Percentiles rank a stretch among this genome's conserved stretches.
Conservation (phyloP, 2,888 invertebrate genomes). For the Pantelozetes paolii region DNA sequence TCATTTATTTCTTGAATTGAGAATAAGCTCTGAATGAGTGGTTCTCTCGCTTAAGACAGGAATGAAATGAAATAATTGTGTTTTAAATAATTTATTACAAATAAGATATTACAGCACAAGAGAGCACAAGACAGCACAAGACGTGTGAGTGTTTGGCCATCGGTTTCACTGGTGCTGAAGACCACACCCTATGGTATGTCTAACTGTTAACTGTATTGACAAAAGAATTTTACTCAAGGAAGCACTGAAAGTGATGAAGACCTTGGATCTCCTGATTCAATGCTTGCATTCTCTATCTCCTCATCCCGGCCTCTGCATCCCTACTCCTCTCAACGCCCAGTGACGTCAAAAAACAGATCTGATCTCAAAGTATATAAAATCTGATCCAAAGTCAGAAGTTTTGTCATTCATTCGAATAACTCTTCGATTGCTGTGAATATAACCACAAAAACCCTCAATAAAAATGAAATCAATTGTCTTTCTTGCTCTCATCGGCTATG, state of each 20-base stretch:
- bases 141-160: neutral
- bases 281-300: neutral
- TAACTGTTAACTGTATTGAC: neutral
- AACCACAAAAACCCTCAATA: neutral
- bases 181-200: conserved; percentile 21
- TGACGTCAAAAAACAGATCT: neutral
- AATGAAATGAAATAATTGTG: neutral
- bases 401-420: conserved; percentile 13
- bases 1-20: neutral
- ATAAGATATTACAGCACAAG: too few species aligned
- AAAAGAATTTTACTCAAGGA: neutral
- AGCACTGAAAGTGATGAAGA: conserved; percentile 23
- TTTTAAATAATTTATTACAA: neutral
- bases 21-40: neutral
- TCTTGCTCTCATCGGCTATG: conserved; percentile 40
- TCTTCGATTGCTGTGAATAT: neutral
- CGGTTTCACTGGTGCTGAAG: neutral
- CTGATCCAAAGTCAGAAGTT: neutral
- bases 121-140: neutral
- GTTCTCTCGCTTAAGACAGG: neutral
- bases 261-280: conserved; percentile 13
- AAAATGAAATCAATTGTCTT: conserved; percentile 39
- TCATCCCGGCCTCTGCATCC: conserved; percentile 17
- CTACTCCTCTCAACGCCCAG: conserved; percentile 10
- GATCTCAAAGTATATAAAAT: neutral